Evolutionary conservation across 2,888 invertebrate genomes (phyloP).

Genomic region (Tipula helvola): DNA sequence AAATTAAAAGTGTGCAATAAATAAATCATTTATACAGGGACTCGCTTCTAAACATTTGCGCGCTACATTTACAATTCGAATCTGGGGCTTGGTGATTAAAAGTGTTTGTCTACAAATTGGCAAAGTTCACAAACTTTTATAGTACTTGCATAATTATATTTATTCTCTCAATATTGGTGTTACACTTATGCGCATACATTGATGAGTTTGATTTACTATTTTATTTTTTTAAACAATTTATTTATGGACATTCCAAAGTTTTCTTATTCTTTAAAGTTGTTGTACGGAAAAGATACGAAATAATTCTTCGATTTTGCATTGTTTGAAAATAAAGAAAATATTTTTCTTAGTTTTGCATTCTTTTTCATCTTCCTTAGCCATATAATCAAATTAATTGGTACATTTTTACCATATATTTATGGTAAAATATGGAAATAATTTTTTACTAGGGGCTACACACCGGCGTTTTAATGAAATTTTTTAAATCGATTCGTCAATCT

Average conservation of each 20-base stretch:
- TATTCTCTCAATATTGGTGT: background rate
- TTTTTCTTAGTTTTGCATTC: background rate
- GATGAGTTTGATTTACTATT: background rate
- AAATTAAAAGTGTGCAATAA: too few species aligned
- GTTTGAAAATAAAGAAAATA: background rate
- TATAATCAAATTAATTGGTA: background rate
- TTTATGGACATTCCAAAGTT: background rate
- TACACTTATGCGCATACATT: background rate
- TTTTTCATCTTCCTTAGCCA: background rate
- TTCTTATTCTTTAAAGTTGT: background rate
- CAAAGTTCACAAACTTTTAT: too few species aligned
- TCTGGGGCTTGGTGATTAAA: too few species aligned
- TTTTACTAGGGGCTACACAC: background rate
- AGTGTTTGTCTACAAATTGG: too few species aligned
- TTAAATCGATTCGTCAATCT: background rate
- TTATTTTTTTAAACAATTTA: background rate
- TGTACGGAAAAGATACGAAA: background rate
- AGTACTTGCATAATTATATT: too few species aligned
- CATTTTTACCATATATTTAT: background rate
- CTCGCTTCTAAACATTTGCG: too few species aligned
- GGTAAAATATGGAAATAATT: background rate
- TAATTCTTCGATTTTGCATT: background rate
- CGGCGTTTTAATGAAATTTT: background rate
- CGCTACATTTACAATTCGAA: too few species aligned
- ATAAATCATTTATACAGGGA: too few species aligned